Evolutionary conservation across 1,140 invertebrate species (phyloP).

Genomic region (Drosophila chauvacae): DNA sequence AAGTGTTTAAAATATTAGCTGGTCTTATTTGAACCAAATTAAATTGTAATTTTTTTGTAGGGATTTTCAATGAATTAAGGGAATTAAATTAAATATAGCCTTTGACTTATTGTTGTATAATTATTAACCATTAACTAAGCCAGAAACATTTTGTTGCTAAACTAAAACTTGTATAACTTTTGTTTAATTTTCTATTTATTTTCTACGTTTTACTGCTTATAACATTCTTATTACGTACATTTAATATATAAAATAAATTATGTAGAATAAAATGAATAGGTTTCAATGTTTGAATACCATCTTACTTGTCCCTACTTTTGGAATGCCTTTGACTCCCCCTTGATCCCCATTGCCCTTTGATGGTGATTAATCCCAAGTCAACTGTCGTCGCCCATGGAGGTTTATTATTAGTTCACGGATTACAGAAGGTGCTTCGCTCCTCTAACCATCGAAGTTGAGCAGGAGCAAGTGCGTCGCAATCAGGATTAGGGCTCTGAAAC

Average conservation of each 20-base stretch:
- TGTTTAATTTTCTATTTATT: no score
- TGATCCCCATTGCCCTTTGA: background rate
- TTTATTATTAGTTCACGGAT: slow-evolving; percentile 8
- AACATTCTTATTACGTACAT: background rate
- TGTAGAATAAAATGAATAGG: background rate
- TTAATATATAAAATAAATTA: background rate
- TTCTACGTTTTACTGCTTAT: no score
- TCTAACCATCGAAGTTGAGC: background rate
- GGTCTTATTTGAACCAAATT: background rate
- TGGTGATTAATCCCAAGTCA: slow-evolving; percentile 3
- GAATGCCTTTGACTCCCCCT: background rate
- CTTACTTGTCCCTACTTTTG: background rate
- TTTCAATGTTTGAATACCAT: background rate
- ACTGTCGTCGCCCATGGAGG: background rate
- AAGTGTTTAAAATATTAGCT: background rate
- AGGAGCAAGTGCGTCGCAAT: background rate
- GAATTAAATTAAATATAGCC: background rate
- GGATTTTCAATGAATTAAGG: background rate
- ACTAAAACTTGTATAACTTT: background rate
- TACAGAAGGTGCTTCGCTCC: background rate
- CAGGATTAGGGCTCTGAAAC: background rate
- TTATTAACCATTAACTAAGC: no score
- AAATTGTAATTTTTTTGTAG: background rate
- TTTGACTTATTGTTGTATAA: no score
- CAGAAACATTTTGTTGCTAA: no score